Base-by-base conservation (phyloP, 2,888 invertebrate species). In the Panopea generosa region DNA sequence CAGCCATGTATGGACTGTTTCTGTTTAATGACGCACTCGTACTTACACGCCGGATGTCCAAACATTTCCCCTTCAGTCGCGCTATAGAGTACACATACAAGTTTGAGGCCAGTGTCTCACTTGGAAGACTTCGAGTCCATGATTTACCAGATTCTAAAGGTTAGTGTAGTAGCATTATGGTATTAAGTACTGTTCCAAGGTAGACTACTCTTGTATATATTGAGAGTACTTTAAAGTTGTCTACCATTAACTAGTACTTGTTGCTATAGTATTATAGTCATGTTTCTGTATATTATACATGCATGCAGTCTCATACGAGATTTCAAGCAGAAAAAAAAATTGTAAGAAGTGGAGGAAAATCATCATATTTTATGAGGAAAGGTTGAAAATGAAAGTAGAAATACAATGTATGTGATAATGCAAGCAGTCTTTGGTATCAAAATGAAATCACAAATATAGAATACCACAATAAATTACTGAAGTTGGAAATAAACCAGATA, bases 11-110 rank as follows among this genome's bases (percentile, higher is more conserved):
- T 16, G 91, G 91, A 7, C 70, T 91, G 52, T 92, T 86, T 79
- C 85, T 92, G 66, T 92, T 92, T 76, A 92, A 91, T 68, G 92
- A 92, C 78, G 88, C 89, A 14, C 69, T 92, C 43, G 85, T 92
- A 29, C 74, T 92, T 49, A 90, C 92, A 4, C 70, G 88, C 16
- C 72, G 91, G 38, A 90, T 89, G 4, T 87, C 88, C 29, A 88
- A 86, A 69, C 86, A 91, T 70, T 88, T 89, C 63, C 91, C 92
- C 4, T 92, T 90, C 77, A 89, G 89, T 53, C 82, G 90, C 0
- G 85, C 86, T 7, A 73, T 86, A 11, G 90, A 90, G 56, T 85
- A 87, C 69, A 85, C 78, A 22, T 91, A 91, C 84, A 84, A 82
- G 66, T 91, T 89, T 80, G 89, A 90, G 45, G 81, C 86, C 38